Percentiles rank a stretch among this genome's conserved stretches.
phyloP scores from a whole-genome alignment of 2,797 vertebrate species.

The Gymnodraco acuticeps region DNA sequence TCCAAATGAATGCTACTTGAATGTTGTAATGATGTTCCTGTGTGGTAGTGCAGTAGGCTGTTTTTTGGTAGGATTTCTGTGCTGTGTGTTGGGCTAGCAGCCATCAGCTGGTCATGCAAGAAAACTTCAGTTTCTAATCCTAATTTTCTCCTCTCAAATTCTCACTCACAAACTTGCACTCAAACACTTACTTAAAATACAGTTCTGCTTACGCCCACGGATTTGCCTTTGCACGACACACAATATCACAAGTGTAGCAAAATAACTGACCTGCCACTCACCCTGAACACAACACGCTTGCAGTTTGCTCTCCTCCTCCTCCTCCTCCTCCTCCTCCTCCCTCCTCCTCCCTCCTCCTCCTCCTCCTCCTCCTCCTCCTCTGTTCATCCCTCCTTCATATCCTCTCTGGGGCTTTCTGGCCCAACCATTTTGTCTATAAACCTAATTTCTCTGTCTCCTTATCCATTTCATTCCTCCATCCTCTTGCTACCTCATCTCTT shows the following conservation, averaged over 20 bases:
- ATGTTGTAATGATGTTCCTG: slow-evolving; percentile 22
- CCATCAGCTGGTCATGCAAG: slow-evolving; percentile 1
- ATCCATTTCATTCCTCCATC: background rate
- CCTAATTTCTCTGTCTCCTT: background rate
- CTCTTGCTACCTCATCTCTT: background rate
- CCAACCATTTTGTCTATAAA: background rate
- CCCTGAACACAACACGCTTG: slow-evolving; percentile 41
- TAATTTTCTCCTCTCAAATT: background rate
- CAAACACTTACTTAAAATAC: slow-evolving; percentile 2
- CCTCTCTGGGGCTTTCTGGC: background rate
- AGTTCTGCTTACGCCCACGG: slow-evolving; percentile 39
- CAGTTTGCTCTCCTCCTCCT: slow-evolving; percentile 23
- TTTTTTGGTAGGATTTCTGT: slow-evolving; percentile 8
- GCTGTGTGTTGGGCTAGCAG: background rate
- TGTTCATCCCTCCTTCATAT: background rate
- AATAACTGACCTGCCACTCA: slow-evolving; percentile 55
- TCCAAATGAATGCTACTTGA: slow-evolving; percentile 33
- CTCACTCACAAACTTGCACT: slow-evolving; percentile 11
- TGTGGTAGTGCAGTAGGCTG: slow-evolving; percentile 7
- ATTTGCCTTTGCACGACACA: slow-evolving; percentile 45
- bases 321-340: background rate
- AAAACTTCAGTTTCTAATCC: slow-evolving; percentile 22
- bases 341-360: no score
- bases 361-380: background rate
- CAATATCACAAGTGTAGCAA: slow-evolving; percentile 37